Evolutionary conservation across 2,113 vertebrate genomes (phyloP).

Genomic region (Verasper variegatus): DNA sequence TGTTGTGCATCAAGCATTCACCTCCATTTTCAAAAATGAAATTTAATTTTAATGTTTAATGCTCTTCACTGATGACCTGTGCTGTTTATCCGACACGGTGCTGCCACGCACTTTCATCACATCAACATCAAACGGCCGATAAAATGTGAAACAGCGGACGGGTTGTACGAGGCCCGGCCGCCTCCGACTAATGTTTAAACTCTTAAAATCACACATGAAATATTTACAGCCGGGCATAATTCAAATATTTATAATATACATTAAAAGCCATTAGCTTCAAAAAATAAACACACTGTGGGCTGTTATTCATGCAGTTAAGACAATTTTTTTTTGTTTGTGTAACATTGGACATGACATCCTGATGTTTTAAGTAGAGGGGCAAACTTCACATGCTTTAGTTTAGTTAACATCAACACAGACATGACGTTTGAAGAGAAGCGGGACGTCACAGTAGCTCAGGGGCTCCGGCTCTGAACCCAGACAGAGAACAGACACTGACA

Average conservation of each 20-base stretch:
- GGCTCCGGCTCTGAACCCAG: conserved; percentile 67
- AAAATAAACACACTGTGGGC: conserved; percentile 74
- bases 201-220: conserved; percentile 80
- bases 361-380: conserved; percentile 73
- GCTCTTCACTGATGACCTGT: conserved; percentile 63
- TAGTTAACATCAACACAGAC: conserved; percentile 82
- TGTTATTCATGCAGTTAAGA: conserved; percentile 57
- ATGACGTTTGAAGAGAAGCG: conserved; percentile 61
- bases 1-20: conserved; percentile 8
- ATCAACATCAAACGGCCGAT: conserved; percentile 80
- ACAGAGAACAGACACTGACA: conserved; percentile 79
- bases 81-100: conserved; percentile 69
- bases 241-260: conserved; percentile 86
- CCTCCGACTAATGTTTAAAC: conserved; percentile 75
- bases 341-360: conserved; percentile 79
- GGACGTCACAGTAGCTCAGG: conserved; percentile 67
- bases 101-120: conserved; percentile 76
- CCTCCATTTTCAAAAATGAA: conserved; percentile 3
- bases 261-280: conserved; percentile 85
- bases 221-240: conserved; percentile 81
- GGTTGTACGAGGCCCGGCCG: conserved; percentile 64
- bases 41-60: conserved; percentile 56
- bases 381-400: conserved; percentile 80
- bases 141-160: conserved; percentile 80
- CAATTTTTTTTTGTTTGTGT: conserved; percentile 65